phyloP scores from a whole-genome alignment of 2,888 invertebrate genomes.

The Strigamia crassipes region DNA sequence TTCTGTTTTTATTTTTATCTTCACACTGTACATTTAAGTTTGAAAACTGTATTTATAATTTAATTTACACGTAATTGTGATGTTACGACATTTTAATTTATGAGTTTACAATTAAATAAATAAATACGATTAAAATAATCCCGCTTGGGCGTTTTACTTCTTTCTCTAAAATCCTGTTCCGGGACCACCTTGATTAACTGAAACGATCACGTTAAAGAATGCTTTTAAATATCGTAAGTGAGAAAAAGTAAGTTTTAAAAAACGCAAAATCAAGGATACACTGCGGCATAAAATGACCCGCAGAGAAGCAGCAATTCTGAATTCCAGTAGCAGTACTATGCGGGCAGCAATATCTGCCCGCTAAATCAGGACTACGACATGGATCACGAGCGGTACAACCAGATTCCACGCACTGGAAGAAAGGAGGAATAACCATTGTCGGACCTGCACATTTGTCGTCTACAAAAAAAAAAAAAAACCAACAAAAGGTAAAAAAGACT shows the following conservation, averaged over 20 bases:
- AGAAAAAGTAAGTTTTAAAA: not conserved
- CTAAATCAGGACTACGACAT: not conserved
- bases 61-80: not conserved
- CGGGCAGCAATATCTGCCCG: not conserved
- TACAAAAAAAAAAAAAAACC: not conserved
- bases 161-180: no score
- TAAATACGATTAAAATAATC: not conserved
- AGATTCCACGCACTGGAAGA: not conserved
- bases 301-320: not conserved
- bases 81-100: not conserved
- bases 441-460: not conserved
- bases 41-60: not conserved
- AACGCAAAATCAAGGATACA: not conserved
- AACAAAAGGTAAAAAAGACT: not conserved
- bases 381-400: not conserved
- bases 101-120: slow-evolving; percentile 1
- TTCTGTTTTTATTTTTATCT: not conserved
- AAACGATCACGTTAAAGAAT: no score
- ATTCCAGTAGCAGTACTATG: not conserved
- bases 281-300: not conserved
- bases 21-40: not conserved
- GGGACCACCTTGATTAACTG: no score
- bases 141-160: not conserved
- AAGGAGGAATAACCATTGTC: not conserved
- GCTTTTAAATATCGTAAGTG: no score